These are phyloP conservation scores for Serripes groenlandicus DNA, from an alignment of 2,888 invertebrate genomes.

Conservation along the genomic window DNA sequence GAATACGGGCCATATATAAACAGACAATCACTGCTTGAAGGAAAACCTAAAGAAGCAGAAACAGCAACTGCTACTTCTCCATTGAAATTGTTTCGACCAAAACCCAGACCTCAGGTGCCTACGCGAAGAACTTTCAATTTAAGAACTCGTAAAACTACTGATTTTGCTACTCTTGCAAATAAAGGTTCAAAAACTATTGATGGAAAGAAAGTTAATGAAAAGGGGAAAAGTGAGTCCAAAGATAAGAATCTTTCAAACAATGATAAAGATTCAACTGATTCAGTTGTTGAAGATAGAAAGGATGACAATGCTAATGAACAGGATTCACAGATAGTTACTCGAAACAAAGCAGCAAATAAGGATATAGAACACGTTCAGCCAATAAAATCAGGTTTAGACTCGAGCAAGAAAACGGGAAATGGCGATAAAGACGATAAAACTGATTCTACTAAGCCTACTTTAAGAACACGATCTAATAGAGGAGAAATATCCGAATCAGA, in stretches of 20 bases:
- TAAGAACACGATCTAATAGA: conserved; percentile 49
- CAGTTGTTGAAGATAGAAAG: not conserved
- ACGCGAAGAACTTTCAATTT: conserved; percentile 59
- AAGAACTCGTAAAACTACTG: conserved; percentile 55
- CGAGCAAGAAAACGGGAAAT: not conserved
- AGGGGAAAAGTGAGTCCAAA: not conserved
- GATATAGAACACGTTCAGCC: not conserved
- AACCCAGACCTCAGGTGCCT: conserved; percentile 55
- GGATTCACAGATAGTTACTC: conserved; percentile 38
- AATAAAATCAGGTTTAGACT: conserved; percentile 1
- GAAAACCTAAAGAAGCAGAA: conserved; percentile 48
- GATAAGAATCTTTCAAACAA: conserved; percentile 12
- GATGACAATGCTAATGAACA: too few species aligned
- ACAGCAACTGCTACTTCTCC: conserved; percentile 37
- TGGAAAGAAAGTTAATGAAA: conserved; percentile 46
- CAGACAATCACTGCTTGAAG: conserved; percentile 58
- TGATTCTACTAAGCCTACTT: conserved; percentile 1
- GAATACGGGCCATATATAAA: conserved; percentile 65
- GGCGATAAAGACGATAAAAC: not conserved
- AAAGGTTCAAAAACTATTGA: conserved; percentile 48
- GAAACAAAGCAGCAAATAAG: conserved; percentile 45
- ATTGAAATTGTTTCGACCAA: conserved; percentile 50
- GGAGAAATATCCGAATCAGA: conserved; percentile 13
- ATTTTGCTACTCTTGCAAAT: conserved; percentile 61
- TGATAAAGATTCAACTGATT: conserved; percentile 28